Evolutionary conservation across 2,888 invertebrate species (phyloP).

Genomic region (Buathra laborator): DNA sequence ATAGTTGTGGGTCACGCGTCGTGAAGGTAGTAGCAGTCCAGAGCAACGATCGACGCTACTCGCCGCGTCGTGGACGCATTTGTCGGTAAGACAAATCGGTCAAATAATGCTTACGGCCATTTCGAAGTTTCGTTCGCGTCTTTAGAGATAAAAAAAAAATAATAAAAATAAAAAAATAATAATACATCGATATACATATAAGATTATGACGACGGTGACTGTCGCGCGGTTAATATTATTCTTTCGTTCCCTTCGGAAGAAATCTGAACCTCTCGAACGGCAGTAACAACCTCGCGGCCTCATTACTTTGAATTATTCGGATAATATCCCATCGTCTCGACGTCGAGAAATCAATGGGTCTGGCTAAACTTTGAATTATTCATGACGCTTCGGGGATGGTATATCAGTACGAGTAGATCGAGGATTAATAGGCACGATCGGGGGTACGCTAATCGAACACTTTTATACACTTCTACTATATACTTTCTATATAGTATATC

Average conservation of each 20-base stretch:
- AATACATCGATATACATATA: background rate
- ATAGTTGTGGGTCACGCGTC: conserved; percentile 71
- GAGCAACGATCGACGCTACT: conserved; percentile 34
- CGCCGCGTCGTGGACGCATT: conserved; percentile 65
- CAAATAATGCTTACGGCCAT: background rate
- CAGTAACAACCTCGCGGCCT: conserved; percentile 71
- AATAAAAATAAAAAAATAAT: background rate
- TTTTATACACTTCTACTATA: conserved; percentile 33
- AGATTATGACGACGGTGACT: background rate
- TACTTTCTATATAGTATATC: background rate
- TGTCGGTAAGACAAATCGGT: conserved; percentile 33
- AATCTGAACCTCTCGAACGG: conserved; percentile 33
- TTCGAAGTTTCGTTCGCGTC: background rate
- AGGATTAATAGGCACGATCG: conserved; percentile 71
- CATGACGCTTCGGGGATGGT: conserved; percentile 71
- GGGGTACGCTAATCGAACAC: conserved; percentile 55
- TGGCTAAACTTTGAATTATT: conserved; percentile 81
- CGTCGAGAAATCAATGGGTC: conserved; percentile 82
- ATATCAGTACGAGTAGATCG: conserved; percentile 79
- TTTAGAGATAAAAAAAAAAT: background rate
- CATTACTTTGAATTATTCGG: conserved; percentile 84
- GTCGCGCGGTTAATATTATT: background rate
- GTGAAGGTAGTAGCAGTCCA: conserved; percentile 56
- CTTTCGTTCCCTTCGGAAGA: background rate
- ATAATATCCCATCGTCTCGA: conserved; percentile 82